Evolutionary conservation across 92 coral and sea anemone genomes (phyloP).

Genomic region (Phymanthus crucifer): DNA sequence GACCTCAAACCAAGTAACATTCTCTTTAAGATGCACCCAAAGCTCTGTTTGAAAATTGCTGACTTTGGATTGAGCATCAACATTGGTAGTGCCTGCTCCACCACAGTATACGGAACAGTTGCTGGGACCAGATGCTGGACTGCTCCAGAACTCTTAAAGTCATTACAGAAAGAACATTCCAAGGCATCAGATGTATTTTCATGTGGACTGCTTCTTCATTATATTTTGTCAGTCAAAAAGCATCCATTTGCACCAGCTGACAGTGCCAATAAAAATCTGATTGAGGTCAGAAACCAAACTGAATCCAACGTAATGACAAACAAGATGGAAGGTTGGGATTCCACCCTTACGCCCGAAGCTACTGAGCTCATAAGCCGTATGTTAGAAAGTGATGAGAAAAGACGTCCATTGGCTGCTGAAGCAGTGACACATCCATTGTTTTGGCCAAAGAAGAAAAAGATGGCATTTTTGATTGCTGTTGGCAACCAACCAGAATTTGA

Average conservation of each 20-base stretch:
- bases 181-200: slow-evolving; percentile 33
- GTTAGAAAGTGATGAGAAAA: slow-evolving; percentile 7
- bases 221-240: slow-evolving; percentile 17
- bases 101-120: too few species aligned
- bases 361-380: background rate
- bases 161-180: background rate
- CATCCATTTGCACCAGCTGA: slow-evolving; percentile 36
- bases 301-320: slow-evolving; percentile 16
- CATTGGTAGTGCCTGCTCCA: background rate
- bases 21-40: too few species aligned
- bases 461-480: slow-evolving; percentile 42
- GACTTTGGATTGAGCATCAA: background rate
- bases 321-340: background rate
- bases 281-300: background rate
- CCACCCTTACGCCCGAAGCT: slow-evolving; percentile 1
- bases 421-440: slow-evolving; percentile 30
- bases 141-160: slow-evolving; percentile 19
- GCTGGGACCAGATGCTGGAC: slow-evolving; percentile 27
- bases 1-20: background rate
- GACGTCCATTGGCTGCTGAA: slow-evolving; percentile 9
- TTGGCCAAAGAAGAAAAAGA: slow-evolving; percentile 50
- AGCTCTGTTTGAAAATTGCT: background rate
- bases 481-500: slow-evolving; percentile 59
- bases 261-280: background rate
- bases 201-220: slow-evolving; percentile 33